Conservation (phyloP, 2,113 vertebrate genomes). For the Beaufortia kweichowensis region DNA sequence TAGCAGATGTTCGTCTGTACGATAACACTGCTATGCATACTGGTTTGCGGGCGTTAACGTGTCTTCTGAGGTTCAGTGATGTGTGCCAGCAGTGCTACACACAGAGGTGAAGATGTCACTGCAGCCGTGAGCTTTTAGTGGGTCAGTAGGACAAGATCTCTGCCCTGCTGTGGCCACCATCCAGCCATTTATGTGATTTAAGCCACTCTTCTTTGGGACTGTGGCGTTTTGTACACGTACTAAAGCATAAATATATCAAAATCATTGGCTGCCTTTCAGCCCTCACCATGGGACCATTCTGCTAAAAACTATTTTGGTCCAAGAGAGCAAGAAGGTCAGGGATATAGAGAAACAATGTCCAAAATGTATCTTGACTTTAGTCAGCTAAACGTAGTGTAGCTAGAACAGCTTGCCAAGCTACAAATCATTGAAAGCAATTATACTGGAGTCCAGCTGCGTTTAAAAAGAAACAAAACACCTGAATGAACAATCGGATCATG, state of each 20-base stretch:
- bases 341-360: too few relatives aligned
- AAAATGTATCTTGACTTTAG: too few relatives aligned
- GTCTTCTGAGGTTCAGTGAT: not conserved
- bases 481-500: too few relatives aligned
- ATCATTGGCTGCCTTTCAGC: too few relatives aligned
- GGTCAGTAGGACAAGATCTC: slow-evolving; percentile 42
- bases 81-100: slow-evolving; percentile 13
- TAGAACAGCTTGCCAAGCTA: too few relatives aligned
- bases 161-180: not conserved
- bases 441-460: too few relatives aligned
- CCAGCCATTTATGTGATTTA: slow-evolving; percentile 12
- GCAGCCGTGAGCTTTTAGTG: slow-evolving; percentile 15
- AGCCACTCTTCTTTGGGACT: not conserved
- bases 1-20: not conserved
- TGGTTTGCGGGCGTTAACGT: not conserved
- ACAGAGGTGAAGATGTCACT: slow-evolving; percentile 15
- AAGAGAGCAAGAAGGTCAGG: not conserved
- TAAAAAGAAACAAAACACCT: too few relatives aligned
- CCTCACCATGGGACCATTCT: not conserved
- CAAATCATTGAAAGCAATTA: too few relatives aligned
- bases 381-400: too few relatives aligned
- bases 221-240: not conserved
- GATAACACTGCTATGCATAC: not conserved
- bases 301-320: not conserved
- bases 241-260: not conserved